A percentile compares a stretch with the other conserved stretches of the same genome.
These are phyloP conservation scores for Xyrauchen texanus DNA, from an alignment of 2,113 vertebrate genomes.

Conservation along the genomic window DNA sequence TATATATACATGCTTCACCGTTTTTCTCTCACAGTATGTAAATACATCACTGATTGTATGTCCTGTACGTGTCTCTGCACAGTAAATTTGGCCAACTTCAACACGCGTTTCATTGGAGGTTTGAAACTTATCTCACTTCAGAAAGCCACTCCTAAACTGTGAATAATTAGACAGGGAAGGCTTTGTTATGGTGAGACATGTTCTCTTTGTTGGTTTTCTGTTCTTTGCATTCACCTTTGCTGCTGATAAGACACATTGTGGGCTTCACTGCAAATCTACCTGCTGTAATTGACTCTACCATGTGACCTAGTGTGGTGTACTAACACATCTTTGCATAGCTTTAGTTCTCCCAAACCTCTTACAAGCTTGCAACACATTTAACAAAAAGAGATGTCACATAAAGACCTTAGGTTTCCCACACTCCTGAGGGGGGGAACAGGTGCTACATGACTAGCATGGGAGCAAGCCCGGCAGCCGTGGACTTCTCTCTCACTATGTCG, in stretches of 20 bases:
- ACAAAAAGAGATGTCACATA: too few species aligned
- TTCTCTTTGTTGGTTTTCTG: conserved; percentile 27
- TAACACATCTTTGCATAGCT: background rate
- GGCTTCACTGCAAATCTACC: conserved; percentile 3
- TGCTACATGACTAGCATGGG: too few species aligned
- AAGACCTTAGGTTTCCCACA: too few species aligned
- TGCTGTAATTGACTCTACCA: background rate
- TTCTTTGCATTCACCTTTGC: too few species aligned
- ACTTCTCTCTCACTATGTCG: too few species aligned
- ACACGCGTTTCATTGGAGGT: conserved; percentile 20
- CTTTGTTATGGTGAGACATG: conserved; percentile 23
- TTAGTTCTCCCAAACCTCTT: too few species aligned
- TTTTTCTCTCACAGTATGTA: too few species aligned
- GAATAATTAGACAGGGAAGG: conserved; percentile 17
- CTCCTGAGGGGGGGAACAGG: too few species aligned
- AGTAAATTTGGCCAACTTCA: background rate
- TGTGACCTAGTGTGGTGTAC: background rate
- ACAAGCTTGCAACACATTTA: conserved; percentile 15
- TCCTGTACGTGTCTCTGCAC: background rate
- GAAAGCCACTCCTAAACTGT: conserved; percentile 19
- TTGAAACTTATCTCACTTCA: conserved; percentile 33
- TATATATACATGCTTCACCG: too few species aligned
- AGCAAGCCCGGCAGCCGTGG: too few species aligned
- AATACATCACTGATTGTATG: too few species aligned
- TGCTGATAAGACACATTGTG: conserved; percentile 2